These are phyloP conservation scores for Sipha flava DNA, from an alignment of 1,140 invertebrate genomes.

Conservation along the genomic window DNA sequence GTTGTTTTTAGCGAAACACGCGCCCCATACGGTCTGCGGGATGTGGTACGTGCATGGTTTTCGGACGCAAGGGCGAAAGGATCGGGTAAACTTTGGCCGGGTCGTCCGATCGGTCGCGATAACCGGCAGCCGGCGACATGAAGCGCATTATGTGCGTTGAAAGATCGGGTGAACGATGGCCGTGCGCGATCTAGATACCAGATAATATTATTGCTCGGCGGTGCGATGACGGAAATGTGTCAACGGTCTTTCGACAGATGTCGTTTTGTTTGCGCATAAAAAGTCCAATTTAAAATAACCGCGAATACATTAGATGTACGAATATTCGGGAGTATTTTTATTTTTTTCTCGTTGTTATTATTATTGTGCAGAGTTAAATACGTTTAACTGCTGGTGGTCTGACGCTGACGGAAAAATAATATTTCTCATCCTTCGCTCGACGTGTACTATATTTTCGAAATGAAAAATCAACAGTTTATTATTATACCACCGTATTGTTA, in stretches of 20 bases:
- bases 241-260: not conserved
- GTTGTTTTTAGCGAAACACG: too few relatives aligned
- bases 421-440: not conserved
- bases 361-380: not conserved
- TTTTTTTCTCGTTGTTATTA: not conserved
- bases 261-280: not conserved
- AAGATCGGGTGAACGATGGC: too few relatives aligned
- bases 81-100: too few relatives aligned
- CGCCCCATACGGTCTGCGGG: too few relatives aligned
- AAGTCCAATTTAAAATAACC: not conserved
- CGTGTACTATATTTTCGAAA: not conserved
- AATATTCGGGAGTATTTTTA: not conserved
- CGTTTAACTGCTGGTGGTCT: not conserved
- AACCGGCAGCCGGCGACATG: too few relatives aligned
- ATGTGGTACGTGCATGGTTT: too few relatives aligned
- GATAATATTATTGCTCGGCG: not conserved
- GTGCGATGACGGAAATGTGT: not conserved
- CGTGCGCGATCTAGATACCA: too few relatives aligned
- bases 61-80: too few relatives aligned
- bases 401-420: not conserved
- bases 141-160: too few relatives aligned
- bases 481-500: not conserved
- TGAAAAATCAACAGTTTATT: not conserved
- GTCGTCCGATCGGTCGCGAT: too few relatives aligned
- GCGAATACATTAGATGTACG: not conserved